phyloP scores from a whole-genome alignment of 2,113 vertebrate genomes.

The Hyaena hyaena region DNA sequence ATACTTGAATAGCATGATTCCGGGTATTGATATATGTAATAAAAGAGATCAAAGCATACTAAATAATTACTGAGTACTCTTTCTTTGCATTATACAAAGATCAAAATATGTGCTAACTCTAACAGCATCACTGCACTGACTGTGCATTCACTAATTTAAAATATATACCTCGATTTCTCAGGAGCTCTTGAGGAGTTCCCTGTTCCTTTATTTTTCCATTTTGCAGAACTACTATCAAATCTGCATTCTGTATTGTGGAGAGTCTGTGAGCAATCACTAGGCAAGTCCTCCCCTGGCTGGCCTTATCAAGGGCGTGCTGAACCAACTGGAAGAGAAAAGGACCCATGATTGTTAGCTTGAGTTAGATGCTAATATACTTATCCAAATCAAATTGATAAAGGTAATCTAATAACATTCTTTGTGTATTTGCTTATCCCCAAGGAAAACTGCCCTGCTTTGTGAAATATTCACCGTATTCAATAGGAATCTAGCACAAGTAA shows the following conservation, averaged over 20 bases:
- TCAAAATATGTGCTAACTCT: conserved; percentile 28
- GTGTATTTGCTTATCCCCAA: not conserved
- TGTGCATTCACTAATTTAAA: conserved; percentile 86
- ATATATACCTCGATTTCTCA: conserved; percentile 81
- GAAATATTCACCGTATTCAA: not conserved
- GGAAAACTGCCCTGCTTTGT: not conserved
- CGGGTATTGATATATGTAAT: conserved; percentile 16
- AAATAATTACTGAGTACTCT: conserved; percentile 37
- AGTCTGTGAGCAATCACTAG: conserved; percentile 63
- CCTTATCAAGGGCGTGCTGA: conserved; percentile 56
- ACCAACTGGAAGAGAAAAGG: conserved; percentile 71
- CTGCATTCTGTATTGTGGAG: conserved; percentile 68
- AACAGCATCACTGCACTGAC: conserved; percentile 77
- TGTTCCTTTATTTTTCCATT: conserved; percentile 74
- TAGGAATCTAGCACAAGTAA: conserved; percentile 18
- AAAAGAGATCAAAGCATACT: conserved; percentile 40
- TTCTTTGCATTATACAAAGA: conserved; percentile 64
- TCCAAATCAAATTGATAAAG: not conserved
- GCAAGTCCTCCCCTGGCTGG: conserved; percentile 64
- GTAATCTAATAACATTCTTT: not conserved
- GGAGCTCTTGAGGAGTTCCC: conserved; percentile 81
- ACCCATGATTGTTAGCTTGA: not conserved
- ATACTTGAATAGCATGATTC: conserved; percentile 25
- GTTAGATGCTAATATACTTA: not conserved
- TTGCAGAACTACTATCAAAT: conserved; percentile 75